Percentiles rank a stretch among this genome's conserved stretches.
These are phyloP conservation scores for Penelope pileata DNA, from an alignment of 2,113 vertebrate genomes.

Conservation along the genomic window DNA sequence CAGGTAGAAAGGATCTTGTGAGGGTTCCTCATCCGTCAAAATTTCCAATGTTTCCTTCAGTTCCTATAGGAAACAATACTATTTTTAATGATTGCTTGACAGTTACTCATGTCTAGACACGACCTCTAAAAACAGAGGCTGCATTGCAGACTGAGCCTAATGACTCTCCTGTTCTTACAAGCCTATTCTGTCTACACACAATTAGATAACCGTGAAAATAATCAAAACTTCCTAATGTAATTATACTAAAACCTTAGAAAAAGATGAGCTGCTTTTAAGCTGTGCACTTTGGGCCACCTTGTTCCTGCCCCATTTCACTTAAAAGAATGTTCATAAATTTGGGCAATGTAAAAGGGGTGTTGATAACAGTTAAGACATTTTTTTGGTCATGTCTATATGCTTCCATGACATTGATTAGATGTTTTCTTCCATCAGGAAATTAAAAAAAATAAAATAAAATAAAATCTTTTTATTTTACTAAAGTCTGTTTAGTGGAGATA, in stretches of 20 bases:
- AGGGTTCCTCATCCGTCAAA: rapidly evolving
- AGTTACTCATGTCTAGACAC: background rate
- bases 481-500: background rate
- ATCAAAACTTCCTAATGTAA: background rate
- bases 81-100: background rate
- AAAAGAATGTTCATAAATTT: background rate
- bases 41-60: background rate
- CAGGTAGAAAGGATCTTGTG: background rate
- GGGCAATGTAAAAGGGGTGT: background rate
- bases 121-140: background rate
- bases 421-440: background rate
- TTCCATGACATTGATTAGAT: background rate
- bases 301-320: background rate
- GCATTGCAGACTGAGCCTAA: background rate
- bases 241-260: background rate
- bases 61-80: background rate
- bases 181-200: background rate
- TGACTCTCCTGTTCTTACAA: background rate
- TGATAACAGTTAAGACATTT: background rate
- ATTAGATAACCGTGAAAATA: background rate
- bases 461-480: background rate
- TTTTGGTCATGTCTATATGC: background rate
- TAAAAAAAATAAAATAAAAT: too few relatives aligned
- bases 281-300: rapidly evolving
- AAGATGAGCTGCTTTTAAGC: background rate